Percentiles rank a stretch among this genome's conserved stretches.
Evolutionary conservation across 2,113 vertebrate genomes (phyloP).

Genomic region (Pachyramphus minor): DNA sequence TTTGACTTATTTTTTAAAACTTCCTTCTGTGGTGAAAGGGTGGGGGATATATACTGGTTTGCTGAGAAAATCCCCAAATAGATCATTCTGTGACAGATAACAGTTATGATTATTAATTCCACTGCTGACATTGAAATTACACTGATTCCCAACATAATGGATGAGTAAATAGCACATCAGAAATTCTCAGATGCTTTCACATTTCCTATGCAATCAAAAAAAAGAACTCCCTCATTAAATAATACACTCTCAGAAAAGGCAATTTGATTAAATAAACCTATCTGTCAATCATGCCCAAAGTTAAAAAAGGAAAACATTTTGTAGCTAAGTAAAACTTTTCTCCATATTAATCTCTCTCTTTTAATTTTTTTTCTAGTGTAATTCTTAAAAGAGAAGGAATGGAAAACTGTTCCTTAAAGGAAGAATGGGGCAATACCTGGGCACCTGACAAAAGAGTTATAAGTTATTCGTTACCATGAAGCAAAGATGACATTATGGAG

Average conservation of each 20-base stretch:
- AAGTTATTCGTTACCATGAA: neutral
- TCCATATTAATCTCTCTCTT: neutral
- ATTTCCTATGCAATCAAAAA: conserved; percentile 48
- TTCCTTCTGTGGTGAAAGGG: neutral
- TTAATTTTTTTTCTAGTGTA: neutral
- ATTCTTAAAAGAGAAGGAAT: neutral
- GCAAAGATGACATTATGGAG: neutral
- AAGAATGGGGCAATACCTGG: neutral
- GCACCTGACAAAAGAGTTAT: neutral
- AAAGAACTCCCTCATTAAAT: conserved; percentile 44
- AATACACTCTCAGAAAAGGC: conserved; percentile 46
- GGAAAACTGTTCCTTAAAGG: neutral
- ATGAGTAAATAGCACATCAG: conserved; percentile 54
- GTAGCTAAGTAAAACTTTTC: conserved; percentile 29
- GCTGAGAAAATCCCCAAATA: conserved; percentile 30
- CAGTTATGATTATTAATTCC: conserved; percentile 50
- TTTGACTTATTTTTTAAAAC: neutral
- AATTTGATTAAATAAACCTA: conserved; percentile 52
- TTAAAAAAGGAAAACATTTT: conserved; percentile 27
- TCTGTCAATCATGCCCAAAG: conserved; percentile 34
- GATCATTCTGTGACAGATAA: conserved; percentile 41
- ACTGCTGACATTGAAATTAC: conserved; percentile 56
- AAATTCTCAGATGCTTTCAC: conserved; percentile 41
- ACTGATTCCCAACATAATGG: conserved; percentile 52
- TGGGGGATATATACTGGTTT: neutral